A percentile compares a stretch with the other conserved stretches of the same genome.
Conservation (phyloP, 2,888 invertebrate species). For the Andrena haemorrhoa region DNA sequence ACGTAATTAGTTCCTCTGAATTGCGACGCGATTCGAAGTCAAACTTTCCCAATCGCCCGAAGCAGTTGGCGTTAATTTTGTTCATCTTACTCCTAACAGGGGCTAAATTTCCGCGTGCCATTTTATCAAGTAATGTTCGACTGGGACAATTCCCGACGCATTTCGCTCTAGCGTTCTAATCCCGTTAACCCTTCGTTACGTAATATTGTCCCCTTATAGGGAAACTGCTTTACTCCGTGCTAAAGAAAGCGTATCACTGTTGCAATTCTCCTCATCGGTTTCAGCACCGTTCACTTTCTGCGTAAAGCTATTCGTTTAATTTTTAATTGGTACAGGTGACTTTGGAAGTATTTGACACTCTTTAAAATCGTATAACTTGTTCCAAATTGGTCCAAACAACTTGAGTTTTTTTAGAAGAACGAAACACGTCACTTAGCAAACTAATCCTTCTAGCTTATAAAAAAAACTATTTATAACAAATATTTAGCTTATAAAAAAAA, state of each 20-base stretch:
- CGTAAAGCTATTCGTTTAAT: too few species aligned
- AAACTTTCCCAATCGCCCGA: conserved; percentile 69
- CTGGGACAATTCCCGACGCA: conserved; percentile 18
- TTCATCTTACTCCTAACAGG: conserved; percentile 43
- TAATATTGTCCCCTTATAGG: background rate
- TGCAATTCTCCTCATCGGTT: too few species aligned
- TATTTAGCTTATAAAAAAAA: too few species aligned
- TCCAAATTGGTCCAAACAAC: too few species aligned
- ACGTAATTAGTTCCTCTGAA: conserved; percentile 67
- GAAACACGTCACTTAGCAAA: too few species aligned
- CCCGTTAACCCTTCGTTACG: conserved; percentile 32
- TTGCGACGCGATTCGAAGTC: conserved; percentile 62
- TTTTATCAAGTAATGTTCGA: conserved; percentile 43
- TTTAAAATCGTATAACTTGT: too few species aligned
- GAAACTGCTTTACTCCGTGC: background rate
- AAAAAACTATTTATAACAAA: too few species aligned
- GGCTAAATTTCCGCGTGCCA: conserved; percentile 25
- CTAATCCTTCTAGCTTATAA: too few species aligned
- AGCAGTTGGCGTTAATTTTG: conserved; percentile 68
- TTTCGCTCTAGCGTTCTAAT: conserved; percentile 28
- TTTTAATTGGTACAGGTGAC: too few species aligned
- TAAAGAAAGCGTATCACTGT: conserved; percentile 2
- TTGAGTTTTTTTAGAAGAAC: too few species aligned
- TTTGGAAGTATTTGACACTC: too few species aligned
- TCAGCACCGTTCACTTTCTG: too few species aligned